Base-by-base conservation (phyloP, 2,888 invertebrate genomes). In the Myopa testacea region DNA sequence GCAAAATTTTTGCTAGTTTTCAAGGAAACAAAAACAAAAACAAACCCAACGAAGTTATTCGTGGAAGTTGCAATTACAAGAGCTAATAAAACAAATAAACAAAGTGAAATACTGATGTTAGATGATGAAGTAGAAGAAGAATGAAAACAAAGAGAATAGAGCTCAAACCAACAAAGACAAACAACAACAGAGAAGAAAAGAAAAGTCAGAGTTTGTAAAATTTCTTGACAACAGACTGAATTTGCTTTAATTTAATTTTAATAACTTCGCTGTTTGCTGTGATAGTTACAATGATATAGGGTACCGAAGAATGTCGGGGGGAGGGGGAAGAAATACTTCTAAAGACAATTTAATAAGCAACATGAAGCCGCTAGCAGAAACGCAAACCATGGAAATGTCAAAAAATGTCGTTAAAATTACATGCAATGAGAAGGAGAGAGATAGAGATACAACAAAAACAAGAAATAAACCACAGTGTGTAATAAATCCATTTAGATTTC, bases 161-260 rank as follows among this genome's bases (percentile, higher is more conserved):
- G 58, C 26, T 26, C 26, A 71, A 52, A 71, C 14, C 12, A 26
- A 34, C 16, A 58, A 3, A n/a, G 40, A 72, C 45, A 40, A 60
- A 37, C 16, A 60, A 12, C 58, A 40, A 10, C 38, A 71, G 12
- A 71, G 45, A 38, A 37, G 19, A 52, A n/a, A 40, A 45, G 50
- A 26, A 26, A 55, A 62, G 40, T 72, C 19, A 14, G 62, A 62
- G 62, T 73, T 73, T 45, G 40, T 45, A 40, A 63, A 63, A 50
- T 73, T 26, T 73, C 62, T 50, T 14, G 73, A 63, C 62, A 62
- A 73, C 73, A 73, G 16, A 73, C 26, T 26, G 26, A 70, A 73
- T 62, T 73, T 62, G 73, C 73, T 26, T 26, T 73, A 73, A 73
- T 73, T 63, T 62, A 63, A 73, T 73, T 73, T 62, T 73, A 73